Percentiles rank a stretch among this genome's conserved stretches.
Conservation (phyloP, 2,797 vertebrate species). For the Betta splendens region DNA sequence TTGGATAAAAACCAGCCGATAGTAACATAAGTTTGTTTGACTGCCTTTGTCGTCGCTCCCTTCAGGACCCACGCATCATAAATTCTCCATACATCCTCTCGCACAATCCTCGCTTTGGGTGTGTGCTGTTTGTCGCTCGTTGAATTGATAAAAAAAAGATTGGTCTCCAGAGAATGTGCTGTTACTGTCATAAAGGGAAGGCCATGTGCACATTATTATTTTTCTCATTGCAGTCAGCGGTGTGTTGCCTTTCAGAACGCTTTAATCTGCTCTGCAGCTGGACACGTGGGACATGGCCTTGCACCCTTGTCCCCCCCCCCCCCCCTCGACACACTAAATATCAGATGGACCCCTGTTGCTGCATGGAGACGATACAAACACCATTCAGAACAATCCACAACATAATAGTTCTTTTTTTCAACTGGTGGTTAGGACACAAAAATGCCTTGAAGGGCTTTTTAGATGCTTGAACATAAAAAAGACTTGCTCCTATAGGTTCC, state of each 20-base stretch:
- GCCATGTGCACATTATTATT: slow-evolving; percentile 83
- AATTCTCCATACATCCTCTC: slow-evolving; percentile 72
- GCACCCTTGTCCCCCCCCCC: slow-evolving; percentile 74
- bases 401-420: slow-evolving; percentile 56
- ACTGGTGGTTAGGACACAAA: slow-evolving; percentile 44
- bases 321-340: slow-evolving; percentile 76
- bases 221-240: slow-evolving; percentile 74
- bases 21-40: slow-evolving; percentile 69
- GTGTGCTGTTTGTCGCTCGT: slow-evolving; percentile 67
- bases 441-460: slow-evolving; percentile 37
- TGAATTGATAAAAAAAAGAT: slow-evolving; percentile 80
- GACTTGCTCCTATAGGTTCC: slow-evolving; percentile 4
- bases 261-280: slow-evolving; percentile 81
- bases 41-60: slow-evolving; percentile 69
- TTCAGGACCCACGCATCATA: slow-evolving; percentile 70
- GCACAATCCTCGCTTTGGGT: slow-evolving; percentile 69
- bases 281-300: slow-evolving; percentile 81
- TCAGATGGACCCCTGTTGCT: slow-evolving; percentile 66
- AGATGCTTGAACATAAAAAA: slow-evolving; percentile 11
- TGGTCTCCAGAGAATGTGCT: slow-evolving; percentile 80
- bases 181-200: slow-evolving; percentile 83
- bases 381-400: slow-evolving; percentile 58
- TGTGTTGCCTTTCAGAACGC: slow-evolving; percentile 76
- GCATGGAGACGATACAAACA: slow-evolving; percentile 51
- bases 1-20: slow-evolving; percentile 52